Evolutionary conservation across 2,888 invertebrate species (phyloP).

Genomic region (Sminthurides aquaticus): DNA sequence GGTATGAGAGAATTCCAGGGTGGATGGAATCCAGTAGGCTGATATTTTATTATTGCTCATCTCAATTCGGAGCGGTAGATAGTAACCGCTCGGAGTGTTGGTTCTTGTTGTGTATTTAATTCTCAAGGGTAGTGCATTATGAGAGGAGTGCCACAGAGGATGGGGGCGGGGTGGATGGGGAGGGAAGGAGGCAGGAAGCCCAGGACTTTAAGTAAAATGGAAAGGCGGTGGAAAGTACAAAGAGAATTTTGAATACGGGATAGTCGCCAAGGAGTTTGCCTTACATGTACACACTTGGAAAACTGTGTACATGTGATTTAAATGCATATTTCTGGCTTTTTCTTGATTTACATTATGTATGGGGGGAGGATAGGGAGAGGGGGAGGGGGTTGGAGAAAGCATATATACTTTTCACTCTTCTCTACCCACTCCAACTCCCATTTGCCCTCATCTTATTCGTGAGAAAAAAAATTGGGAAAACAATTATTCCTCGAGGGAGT

Average conservation of each 20-base stretch:
- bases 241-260: neutral
- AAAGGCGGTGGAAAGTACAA: neutral
- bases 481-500: conserved; percentile 43
- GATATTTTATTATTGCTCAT: neutral
- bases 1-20: too few species aligned
- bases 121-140: neutral
- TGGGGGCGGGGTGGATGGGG: neutral
- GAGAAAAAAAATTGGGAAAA: conserved; percentile 40
- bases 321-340: conserved; percentile 6
- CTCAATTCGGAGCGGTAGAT: neutral
- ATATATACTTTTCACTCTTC: conserved; percentile 12
- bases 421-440: neutral
- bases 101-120: neutral
- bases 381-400: neutral
- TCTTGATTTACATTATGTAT: neutral
- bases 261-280: neutral
- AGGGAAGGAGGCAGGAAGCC: neutral
- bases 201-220: neutral
- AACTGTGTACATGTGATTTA: neutral
- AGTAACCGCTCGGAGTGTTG: neutral
- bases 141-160: neutral
- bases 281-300: too few species aligned
- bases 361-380: neutral
- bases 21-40: too few species aligned
- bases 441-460: conserved; percentile 4